These are phyloP conservation scores for Phoxinus dragarum DNA, from an alignment of 2,797 vertebrate genomes.

Conservation along the genomic window DNA sequence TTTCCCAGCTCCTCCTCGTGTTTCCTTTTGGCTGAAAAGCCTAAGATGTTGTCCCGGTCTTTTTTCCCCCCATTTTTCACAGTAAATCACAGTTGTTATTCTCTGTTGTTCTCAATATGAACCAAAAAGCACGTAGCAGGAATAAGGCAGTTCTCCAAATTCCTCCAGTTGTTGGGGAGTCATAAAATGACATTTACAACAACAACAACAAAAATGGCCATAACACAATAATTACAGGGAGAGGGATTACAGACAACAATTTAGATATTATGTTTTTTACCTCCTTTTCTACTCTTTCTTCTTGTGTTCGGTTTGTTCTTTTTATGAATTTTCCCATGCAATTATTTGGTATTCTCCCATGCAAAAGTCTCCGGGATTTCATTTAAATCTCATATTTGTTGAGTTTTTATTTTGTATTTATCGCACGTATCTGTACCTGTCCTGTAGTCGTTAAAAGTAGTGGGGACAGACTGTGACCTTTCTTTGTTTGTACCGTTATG, in stretches of 20 bases:
- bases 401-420: neutral
- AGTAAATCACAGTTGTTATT: neutral
- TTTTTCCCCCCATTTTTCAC: neutral
- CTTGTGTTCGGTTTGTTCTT: conserved; percentile 47
- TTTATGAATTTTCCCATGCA: neutral
- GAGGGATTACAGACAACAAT: neutral
- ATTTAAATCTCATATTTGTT: neutral
- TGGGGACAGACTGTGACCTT: conserved; percentile 19
- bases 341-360: neutral
- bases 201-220: neutral
- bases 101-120: neutral
- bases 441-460: neutral
- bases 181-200: conserved; percentile 1
- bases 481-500: conserved; percentile 11
- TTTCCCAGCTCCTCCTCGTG: neutral
- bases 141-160: neutral
- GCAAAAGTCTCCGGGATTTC: too few relatives aligned
- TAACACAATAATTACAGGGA: neutral
- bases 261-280: conserved; percentile 51
- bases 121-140: neutral
- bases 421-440: conserved; percentile 11
- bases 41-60: neutral
- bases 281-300: conserved; percentile 36
- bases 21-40: neutral
- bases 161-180: conserved; percentile 16